phyloP scores from a whole-genome alignment of 2,888 invertebrate genomes.

The Pilophorus perplexus region DNA sequence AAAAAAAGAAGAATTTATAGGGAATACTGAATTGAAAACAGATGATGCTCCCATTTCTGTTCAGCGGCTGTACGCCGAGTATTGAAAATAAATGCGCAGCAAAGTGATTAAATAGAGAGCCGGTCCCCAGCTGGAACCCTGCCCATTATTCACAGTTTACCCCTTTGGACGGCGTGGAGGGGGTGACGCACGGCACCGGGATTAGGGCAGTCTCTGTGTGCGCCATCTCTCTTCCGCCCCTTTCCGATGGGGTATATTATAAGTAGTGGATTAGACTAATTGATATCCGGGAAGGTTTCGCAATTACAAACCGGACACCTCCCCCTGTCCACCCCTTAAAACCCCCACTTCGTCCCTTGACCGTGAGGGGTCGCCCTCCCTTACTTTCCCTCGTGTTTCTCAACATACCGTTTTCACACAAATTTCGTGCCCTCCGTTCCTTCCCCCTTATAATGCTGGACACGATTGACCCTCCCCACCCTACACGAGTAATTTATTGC shows the following conservation, averaged over 20 bases:
- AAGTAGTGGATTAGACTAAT: conserved; percentile 45
- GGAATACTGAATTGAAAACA: conserved; percentile 14
- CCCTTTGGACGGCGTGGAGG: conserved; percentile 26
- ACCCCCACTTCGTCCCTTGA: no score
- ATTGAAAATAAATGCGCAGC: conserved; percentile 39
- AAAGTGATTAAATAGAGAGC: conserved; percentile 37
- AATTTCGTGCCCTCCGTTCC: conserved; percentile 18
- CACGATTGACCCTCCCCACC: conserved; percentile 13
- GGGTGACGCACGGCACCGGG: conserved; percentile 27
- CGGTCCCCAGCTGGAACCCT: conserved; percentile 36
- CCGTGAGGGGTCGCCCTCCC: not conserved
- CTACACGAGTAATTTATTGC: conserved; percentile 4
- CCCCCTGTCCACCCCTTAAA: conserved; percentile 8
- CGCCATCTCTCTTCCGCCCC: conserved; percentile 9
- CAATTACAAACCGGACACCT: conserved; percentile 36
- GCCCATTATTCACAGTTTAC: conserved; percentile 39
- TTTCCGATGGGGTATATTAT: conserved; percentile 34
- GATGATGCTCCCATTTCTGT: conserved; percentile 34
- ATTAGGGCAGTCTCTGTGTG: conserved; percentile 14
- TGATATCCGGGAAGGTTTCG: conserved; percentile 39
- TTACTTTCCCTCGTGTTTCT: not conserved
- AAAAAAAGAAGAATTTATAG: not conserved
- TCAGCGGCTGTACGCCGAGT: conserved; percentile 9
- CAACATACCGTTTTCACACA: conserved; percentile 6
- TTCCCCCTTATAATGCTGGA: not conserved